Percentiles rank a stretch among this genome's conserved stretches.
phyloP scores from a whole-genome alignment of 2,888 invertebrate species.

The Steinernema scapterisci region DNA sequence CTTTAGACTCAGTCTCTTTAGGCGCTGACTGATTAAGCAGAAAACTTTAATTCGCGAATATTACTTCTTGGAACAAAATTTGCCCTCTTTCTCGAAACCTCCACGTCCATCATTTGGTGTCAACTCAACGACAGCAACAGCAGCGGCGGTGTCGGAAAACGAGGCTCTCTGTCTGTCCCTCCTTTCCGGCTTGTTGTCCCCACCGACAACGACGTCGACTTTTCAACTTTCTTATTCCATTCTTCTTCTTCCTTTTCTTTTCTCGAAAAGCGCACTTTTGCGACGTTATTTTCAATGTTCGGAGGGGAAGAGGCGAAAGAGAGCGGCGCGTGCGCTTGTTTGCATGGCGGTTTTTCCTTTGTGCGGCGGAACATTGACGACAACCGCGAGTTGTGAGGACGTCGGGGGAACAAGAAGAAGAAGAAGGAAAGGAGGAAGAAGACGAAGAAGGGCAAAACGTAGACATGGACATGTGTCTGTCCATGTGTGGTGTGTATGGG shows the following conservation, averaged over 20 bases:
- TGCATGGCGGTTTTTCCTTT: conserved; percentile 17
- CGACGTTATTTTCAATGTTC: conserved; percentile 28
- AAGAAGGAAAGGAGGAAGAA: no score
- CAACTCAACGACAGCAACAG: neutral
- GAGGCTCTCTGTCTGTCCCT: neutral
- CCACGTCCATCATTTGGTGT: neutral
- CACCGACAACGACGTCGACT: conserved; percentile 3
- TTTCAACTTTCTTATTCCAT: conserved; percentile 18
- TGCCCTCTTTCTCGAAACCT: neutral
- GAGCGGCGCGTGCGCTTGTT: conserved; percentile 22
- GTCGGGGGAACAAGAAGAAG: no score
- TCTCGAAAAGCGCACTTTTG: conserved; percentile 2
- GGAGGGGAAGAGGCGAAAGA: neutral
- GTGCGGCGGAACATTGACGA: neutral
- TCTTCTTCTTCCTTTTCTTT: conserved; percentile 10
- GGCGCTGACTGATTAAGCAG: conserved; percentile 23
- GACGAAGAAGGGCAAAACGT: no score
- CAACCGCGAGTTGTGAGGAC: no score
- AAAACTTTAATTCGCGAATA: neutral
- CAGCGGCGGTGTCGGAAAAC: neutral
- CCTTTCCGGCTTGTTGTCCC: conserved; percentile 13
- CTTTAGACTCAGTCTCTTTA: neutral
- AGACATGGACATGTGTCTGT: neutral
- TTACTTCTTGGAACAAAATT: conserved; percentile 1
- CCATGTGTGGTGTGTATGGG: neutral